A percentile compares a stretch with the other conserved stretches of the same genome.
phyloP scores from a whole-genome alignment of 2,113 vertebrate species.

The Sinosuthora webbiana region DNA sequence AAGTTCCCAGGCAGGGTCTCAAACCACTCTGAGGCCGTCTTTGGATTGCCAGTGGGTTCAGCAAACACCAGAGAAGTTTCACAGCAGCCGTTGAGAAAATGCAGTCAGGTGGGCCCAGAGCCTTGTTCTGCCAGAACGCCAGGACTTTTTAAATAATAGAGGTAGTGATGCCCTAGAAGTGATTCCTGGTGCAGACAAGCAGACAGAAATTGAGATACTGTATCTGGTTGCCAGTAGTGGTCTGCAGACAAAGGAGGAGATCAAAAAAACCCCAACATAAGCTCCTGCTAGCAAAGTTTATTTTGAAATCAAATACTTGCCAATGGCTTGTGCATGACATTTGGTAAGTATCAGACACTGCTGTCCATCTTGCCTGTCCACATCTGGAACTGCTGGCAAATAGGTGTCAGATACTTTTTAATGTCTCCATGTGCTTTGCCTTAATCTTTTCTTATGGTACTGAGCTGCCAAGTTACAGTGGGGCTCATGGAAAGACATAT shows the following conservation, averaged over 20 bases:
- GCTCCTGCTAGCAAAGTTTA: background rate
- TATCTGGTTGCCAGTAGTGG: background rate
- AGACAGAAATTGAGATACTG: background rate
- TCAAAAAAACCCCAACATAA: background rate
- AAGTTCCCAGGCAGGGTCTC: background rate
- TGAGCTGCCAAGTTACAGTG: background rate
- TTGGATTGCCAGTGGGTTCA: background rate
- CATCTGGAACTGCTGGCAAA: background rate
- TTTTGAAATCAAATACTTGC: background rate
- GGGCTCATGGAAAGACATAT: background rate
- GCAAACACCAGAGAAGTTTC: background rate
- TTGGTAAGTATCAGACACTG: background rate
- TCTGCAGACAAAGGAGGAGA: background rate
- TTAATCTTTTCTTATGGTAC: background rate
- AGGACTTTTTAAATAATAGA: background rate
- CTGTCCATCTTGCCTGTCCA: background rate
- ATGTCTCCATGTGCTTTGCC: background rate
- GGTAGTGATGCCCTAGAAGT: background rate
- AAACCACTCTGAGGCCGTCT: background rate
- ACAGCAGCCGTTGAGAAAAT: background rate
- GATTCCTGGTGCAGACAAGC: background rate
- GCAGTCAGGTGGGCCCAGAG: background rate
- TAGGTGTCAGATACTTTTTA: background rate
- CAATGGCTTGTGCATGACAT: background rate
- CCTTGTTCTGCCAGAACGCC: background rate